phyloP scores from a whole-genome alignment of 2,888 invertebrate genomes.

The Aromia moschata region DNA sequence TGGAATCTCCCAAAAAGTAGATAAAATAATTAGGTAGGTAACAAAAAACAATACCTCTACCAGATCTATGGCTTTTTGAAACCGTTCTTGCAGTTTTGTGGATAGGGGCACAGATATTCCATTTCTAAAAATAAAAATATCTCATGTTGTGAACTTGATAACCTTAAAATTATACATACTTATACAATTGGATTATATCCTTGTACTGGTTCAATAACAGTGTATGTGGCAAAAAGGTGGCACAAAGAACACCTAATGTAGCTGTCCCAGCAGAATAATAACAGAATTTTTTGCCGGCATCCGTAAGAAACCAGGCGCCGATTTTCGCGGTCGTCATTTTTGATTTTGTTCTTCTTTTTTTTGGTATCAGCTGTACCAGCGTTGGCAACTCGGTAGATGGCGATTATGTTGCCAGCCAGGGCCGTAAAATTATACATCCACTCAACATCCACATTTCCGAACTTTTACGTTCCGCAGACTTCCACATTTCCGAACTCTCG shows the following conservation, averaged over 20 bases:
- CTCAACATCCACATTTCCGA: too few species aligned
- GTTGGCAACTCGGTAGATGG: too few species aligned
- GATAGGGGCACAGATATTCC: slow-evolving; percentile 69
- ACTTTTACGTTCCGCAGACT: too few species aligned
- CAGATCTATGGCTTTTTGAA: slow-evolving; percentile 69
- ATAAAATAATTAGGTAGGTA: too few species aligned
- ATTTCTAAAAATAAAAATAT: slow-evolving; percentile 64
- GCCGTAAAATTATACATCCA: too few species aligned
- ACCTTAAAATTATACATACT: slow-evolving; percentile 61
- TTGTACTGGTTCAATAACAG: slow-evolving; percentile 70
- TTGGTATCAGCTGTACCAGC: too few species aligned
- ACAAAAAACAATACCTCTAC: too few species aligned
- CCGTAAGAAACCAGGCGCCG: slow-evolving; percentile 66
- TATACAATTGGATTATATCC: slow-evolving; percentile 72
- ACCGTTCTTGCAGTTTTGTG: slow-evolving; percentile 64
- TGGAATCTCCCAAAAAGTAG: too few species aligned
- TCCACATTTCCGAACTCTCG: too few species aligned
- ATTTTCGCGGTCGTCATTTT: slow-evolving; percentile 31
- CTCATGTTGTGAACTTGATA: slow-evolving; percentile 15
- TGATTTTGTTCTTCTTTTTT: too few species aligned
- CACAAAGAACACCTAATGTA: slow-evolving; percentile 60
- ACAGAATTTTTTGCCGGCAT: slow-evolving; percentile 66
- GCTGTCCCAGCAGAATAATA: slow-evolving; percentile 64
- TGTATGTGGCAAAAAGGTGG: slow-evolving; percentile 71
- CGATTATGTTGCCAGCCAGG: too few species aligned